Conservation (phyloP, 2,113 vertebrate species). For the Platichthys flesus region DNA sequence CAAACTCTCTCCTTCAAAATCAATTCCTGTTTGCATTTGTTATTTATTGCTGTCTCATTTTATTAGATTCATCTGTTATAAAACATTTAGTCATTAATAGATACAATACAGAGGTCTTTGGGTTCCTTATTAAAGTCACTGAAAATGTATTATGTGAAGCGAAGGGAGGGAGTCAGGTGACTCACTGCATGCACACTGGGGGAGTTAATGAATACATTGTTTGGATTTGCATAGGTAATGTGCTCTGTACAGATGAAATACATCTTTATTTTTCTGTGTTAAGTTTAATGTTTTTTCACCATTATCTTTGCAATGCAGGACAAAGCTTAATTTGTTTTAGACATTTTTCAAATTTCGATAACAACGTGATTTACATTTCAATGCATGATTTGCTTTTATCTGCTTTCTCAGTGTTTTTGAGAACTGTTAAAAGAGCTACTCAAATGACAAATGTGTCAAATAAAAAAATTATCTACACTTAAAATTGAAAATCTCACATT, state of each 20-base stretch:
- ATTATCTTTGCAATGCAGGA: neutral
- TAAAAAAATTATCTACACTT: too few species aligned
- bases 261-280: too few species aligned
- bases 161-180: neutral
- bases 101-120: conserved; percentile 8
- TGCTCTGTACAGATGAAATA: neutral
- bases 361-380: too few species aligned
- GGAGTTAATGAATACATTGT: neutral
- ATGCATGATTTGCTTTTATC: too few species aligned
- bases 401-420: too few species aligned
- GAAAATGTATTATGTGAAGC: neutral
- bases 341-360: too few species aligned
- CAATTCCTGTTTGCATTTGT: conserved; percentile 32
- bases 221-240: neutral
- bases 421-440: too few species aligned
- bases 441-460: too few species aligned
- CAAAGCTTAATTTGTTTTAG: too few species aligned
- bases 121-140: neutral
- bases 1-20: conserved; percentile 35
- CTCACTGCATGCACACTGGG: neutral
- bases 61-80: conserved; percentile 11
- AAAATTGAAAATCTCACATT: neutral
- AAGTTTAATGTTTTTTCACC: neutral
- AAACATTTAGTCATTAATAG: conserved; percentile 28
- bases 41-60: conserved; percentile 32